Conservation (phyloP, 2,888 invertebrate genomes). For the Thumatha senex region DNA sequence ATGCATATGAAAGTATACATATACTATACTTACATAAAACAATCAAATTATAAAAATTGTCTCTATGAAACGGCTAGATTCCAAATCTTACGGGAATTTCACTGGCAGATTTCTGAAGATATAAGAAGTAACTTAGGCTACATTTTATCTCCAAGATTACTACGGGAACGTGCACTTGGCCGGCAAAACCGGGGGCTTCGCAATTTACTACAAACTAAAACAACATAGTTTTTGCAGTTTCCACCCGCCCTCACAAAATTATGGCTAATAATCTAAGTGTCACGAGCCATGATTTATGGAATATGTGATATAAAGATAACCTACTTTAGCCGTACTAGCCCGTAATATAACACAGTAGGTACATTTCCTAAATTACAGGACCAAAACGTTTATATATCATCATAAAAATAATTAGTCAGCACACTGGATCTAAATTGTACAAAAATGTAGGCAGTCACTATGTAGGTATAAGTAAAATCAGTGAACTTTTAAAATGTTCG, state of each 20-base stretch:
- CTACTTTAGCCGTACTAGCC: not conserved
- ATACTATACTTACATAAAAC: no score
- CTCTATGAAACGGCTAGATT: no score
- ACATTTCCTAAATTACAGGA: not conserved
- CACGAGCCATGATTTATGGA: not conserved
- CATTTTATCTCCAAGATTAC: no score
- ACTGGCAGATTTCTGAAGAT: no score
- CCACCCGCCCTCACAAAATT: not conserved
- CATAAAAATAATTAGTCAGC: slow-evolving; percentile 1
- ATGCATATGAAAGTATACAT: no score
- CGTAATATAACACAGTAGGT: not conserved
- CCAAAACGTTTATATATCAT: not conserved
- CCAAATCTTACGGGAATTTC: no score
- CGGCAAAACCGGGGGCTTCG: no score
- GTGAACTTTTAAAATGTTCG: slow-evolving; percentile 14
- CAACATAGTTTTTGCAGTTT: no score
- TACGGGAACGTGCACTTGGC: no score
- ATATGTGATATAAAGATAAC: not conserved
- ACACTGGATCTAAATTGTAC: not conserved
- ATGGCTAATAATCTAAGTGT: not conserved
- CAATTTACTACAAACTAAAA: no score
- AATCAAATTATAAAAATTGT: no score
- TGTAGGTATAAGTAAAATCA: not conserved
- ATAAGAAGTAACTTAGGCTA: no score
- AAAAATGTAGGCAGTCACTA: not conserved